Conservation (phyloP, 2,888 invertebrate genomes). For the Rhogogaster chlorosoma region DNA sequence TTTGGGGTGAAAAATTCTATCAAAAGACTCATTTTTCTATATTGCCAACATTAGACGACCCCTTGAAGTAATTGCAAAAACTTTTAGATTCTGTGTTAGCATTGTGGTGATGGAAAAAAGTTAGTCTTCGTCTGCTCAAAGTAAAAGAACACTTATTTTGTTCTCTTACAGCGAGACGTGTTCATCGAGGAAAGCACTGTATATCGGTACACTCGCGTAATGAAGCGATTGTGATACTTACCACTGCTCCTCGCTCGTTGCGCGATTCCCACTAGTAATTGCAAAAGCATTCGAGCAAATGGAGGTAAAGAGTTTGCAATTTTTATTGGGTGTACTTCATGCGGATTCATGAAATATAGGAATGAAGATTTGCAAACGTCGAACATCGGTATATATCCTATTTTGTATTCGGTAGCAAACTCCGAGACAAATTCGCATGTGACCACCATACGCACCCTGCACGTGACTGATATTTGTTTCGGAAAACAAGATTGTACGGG, state of each 20-base stretch:
- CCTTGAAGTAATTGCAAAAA: conserved; percentile 10
- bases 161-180: not conserved
- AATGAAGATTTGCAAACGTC: not conserved
- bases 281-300: not conserved
- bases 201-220: not conserved
- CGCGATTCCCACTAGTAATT: not conserved
- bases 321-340: not conserved
- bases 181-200: not conserved
- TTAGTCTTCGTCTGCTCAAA: not conserved
- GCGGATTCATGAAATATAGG: not conserved
- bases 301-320: not conserved
- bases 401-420: not conserved
- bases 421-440: not conserved
- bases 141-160: not conserved
- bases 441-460: not conserved
- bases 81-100: not conserved
- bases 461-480: not conserved
- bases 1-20: not conserved
- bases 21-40: not conserved
- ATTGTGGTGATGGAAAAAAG: not conserved
- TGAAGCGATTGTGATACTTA: not conserved
- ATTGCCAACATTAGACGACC: not conserved
- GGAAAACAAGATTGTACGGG: not conserved
- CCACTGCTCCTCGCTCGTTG: not conserved
- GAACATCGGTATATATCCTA: not conserved